phyloP scores from a whole-genome alignment of 2,113 vertebrate genomes.

The Odontesthes bonariensis region DNA sequence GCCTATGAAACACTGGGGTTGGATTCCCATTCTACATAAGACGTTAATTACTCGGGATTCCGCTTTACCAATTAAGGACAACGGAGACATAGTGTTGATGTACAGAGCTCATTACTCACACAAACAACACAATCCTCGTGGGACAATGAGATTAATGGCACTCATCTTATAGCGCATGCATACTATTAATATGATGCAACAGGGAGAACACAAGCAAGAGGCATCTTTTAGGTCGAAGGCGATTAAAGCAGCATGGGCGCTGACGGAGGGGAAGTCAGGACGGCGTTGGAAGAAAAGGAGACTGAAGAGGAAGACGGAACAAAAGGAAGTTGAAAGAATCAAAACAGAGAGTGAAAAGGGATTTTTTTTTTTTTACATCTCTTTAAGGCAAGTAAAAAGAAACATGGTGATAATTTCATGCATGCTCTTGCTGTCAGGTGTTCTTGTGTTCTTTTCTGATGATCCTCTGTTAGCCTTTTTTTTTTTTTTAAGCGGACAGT shows the following conservation, averaged over 20 bases:
- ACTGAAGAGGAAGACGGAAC: constrained; percentile 26
- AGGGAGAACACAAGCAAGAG: constrained; percentile 9
- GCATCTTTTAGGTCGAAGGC: constrained; percentile 1
- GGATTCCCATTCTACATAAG: constrained; percentile 34
- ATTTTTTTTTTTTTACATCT: constrained; percentile 40
- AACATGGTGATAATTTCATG: constrained; percentile 55
- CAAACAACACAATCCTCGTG: constrained; percentile 61
- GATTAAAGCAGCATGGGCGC: background rate
- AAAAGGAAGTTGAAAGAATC: constrained; percentile 32
- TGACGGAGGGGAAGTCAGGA: background rate
- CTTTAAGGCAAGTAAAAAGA: constrained; percentile 38
- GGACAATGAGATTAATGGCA: constrained; percentile 68
- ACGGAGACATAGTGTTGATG: constrained; percentile 49
- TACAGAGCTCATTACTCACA: constrained; percentile 73
- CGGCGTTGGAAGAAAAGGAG: constrained; percentile 26
- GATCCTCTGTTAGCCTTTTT: constrained; percentile 11
- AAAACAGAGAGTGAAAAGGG: constrained; percentile 11
- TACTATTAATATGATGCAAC: constrained; percentile 36
- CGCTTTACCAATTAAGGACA: constrained; percentile 71
- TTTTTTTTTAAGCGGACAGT: constrained; percentile 6
- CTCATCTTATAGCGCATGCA: constrained; percentile 45
- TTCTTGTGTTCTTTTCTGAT: background rate
- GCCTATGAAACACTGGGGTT: constrained; percentile 1
- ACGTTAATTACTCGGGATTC: constrained; percentile 67
- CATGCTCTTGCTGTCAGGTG: constrained; percentile 30